Percentiles rank a stretch among this genome's conserved stretches.
Evolutionary conservation across 2,888 invertebrate genomes (phyloP).

Genomic region (Lasioglossum oenotherae): DNA sequence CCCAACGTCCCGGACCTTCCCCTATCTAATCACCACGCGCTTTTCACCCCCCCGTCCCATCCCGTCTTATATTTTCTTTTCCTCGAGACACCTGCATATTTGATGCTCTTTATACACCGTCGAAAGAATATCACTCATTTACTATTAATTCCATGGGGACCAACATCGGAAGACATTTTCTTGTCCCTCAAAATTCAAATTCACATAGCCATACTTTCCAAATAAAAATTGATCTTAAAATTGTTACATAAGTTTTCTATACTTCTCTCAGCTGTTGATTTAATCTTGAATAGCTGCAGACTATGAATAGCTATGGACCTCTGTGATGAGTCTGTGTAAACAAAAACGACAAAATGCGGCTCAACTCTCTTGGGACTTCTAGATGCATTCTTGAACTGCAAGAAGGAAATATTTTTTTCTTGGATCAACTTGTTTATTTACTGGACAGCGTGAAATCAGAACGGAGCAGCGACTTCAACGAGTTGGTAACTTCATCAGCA

Average conservation of each 20-base stretch:
- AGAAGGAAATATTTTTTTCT: not conserved
- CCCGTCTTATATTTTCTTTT: constrained; percentile 50
- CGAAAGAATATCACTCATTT: constrained; percentile 80
- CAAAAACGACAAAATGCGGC: too few species aligned
- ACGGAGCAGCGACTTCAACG: not conserved
- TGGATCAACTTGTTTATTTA: not conserved
- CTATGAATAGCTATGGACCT: too few species aligned
- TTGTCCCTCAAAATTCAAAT: not conserved
- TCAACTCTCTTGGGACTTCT: not conserved
- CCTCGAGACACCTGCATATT: constrained; percentile 82
- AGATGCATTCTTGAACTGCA: not conserved
- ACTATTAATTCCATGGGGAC: constrained; percentile 80
- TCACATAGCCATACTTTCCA: not conserved
- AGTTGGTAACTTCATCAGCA: constrained; percentile 4
- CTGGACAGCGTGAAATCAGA: not conserved
- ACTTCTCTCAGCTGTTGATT: not conserved
- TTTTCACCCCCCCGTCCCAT: constrained; percentile 59
- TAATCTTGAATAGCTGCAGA: not conserved
- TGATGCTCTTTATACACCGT: constrained; percentile 80
- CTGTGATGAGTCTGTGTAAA: not conserved
- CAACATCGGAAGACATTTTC: constrained; percentile 72
- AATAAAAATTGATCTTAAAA: not conserved
- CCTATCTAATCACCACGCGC: constrained; percentile 82
- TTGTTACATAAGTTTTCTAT: not conserved
- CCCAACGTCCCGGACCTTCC: constrained; percentile 77